Evolutionary conservation across 2,888 invertebrate genomes (phyloP).

Genomic region (Tetranychus piercei): DNA sequence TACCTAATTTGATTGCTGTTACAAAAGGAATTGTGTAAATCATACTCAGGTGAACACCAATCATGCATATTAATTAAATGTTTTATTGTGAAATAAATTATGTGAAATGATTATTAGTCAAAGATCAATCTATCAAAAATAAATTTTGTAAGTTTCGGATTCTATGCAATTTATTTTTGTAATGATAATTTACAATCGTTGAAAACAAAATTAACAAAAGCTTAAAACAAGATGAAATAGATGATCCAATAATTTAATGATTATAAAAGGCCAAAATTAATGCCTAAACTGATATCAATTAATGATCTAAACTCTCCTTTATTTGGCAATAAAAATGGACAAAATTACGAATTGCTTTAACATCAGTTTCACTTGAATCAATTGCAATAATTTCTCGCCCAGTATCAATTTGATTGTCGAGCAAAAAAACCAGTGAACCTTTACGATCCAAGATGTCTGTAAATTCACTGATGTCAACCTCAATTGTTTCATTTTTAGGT

Average conservation of each 20-base stretch:
- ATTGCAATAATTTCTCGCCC: not conserved
- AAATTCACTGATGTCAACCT: not conserved
- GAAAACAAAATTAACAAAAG: too few species aligned
- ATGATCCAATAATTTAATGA: not conserved
- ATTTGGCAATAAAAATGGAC: not conserved
- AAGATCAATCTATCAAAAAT: too few species aligned
- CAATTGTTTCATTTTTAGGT: not conserved
- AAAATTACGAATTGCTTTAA: not conserved
- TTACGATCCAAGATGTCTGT: not conserved
- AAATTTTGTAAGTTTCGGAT: too few species aligned
- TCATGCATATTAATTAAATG: too few species aligned
- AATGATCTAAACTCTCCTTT: not conserved
- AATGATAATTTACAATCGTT: too few species aligned
- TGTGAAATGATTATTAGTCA: too few species aligned
- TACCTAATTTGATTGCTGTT: too few species aligned
- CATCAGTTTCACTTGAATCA: not conserved
- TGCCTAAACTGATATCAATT: not conserved
- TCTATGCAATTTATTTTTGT: too few species aligned
- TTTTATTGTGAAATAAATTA: too few species aligned
- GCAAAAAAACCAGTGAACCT: not conserved
- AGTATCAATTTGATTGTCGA: not conserved
- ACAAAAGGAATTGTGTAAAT: too few species aligned
- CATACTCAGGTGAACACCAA: too few species aligned
- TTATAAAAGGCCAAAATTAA: not conserved
- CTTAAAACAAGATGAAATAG: not conserved